phyloP scores from a whole-genome alignment of 2,888 invertebrate species.

The Netelia fuscicornis region DNA sequence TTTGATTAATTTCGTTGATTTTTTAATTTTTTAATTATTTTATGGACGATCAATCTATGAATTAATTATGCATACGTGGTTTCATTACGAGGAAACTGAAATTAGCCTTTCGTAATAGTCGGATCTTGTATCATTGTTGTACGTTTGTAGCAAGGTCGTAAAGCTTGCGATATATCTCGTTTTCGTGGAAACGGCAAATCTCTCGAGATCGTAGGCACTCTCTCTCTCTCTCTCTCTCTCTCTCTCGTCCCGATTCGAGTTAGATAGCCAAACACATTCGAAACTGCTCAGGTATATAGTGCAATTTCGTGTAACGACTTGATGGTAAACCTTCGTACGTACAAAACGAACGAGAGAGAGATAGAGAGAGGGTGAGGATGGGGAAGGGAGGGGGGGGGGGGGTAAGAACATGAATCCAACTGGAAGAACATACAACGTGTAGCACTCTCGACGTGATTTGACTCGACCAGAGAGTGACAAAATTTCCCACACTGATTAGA shows the following conservation, averaged over 20 bases:
- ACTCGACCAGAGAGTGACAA: neutral
- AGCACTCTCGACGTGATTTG: neutral
- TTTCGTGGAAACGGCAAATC: no score
- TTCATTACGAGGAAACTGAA: no score
- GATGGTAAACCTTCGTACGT: conserved; percentile 37
- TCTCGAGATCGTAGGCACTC: no score
- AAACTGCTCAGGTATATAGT: conserved; percentile 29
- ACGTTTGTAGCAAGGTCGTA: no score
- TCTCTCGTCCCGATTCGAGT: conserved; percentile 33
- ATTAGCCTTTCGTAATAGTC: no score
- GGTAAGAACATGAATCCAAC: neutral
- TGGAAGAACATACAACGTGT: neutral
- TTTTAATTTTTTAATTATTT: neutral
- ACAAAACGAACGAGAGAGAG: conserved; percentile 8
- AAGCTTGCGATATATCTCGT: no score
- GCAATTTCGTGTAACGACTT: conserved; percentile 54
- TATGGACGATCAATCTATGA: no score
- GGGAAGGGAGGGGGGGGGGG: neutral
- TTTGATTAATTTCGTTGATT: neutral
- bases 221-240: neutral
- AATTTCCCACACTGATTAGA: neutral
- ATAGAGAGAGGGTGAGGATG: neutral
- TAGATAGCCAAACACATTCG: conserved; percentile 37
- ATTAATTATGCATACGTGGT: no score
- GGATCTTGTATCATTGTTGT: no score